A percentile compares a stretch with the other conserved stretches of the same genome.
Evolutionary conservation across 2,888 invertebrate species (phyloP).

Genomic region (Lapara coniferarum): DNA sequence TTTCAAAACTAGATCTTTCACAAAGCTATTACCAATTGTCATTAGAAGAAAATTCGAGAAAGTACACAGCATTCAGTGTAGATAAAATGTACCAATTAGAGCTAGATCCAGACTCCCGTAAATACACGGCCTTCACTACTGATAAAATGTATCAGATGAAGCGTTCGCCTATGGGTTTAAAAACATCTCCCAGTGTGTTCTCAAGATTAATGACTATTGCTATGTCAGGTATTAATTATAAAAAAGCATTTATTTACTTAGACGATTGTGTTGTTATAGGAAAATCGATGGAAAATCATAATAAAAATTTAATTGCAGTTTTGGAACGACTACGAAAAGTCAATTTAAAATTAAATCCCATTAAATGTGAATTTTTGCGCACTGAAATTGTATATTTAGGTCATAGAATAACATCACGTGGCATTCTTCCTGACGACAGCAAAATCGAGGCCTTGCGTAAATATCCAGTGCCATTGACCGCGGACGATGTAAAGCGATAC

Average conservation of each 20-base stretch:
- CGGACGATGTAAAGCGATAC: neutral
- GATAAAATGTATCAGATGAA: neutral
- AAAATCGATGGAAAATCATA: neutral
- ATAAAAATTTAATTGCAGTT: neutral
- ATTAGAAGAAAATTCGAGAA: neutral
- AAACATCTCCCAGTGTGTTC: neutral
- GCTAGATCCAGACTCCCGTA: too few relatives aligned
- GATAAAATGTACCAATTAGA: neutral
- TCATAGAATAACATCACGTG: neutral
- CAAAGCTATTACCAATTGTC: neutral
- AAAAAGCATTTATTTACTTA: neutral
- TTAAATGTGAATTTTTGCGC: conserved; percentile 1
- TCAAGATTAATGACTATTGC: neutral
- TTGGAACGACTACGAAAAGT: neutral
- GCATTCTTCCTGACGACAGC: neutral
- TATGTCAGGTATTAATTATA: neutral
- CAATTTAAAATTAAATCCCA: neutral
- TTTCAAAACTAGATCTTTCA: neutral
- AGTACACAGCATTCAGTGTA: neutral
- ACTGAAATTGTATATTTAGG: neutral
- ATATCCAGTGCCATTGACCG: neutral
- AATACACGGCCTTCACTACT: neutral
- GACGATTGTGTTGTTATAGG: neutral
- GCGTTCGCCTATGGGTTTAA: neutral
- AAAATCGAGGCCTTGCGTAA: neutral